Percentiles rank a stretch among this genome's conserved stretches.
phyloP scores from a whole-genome alignment of 92 coral and sea anemone genomes.

The Palythoa heliodiscus region DNA sequence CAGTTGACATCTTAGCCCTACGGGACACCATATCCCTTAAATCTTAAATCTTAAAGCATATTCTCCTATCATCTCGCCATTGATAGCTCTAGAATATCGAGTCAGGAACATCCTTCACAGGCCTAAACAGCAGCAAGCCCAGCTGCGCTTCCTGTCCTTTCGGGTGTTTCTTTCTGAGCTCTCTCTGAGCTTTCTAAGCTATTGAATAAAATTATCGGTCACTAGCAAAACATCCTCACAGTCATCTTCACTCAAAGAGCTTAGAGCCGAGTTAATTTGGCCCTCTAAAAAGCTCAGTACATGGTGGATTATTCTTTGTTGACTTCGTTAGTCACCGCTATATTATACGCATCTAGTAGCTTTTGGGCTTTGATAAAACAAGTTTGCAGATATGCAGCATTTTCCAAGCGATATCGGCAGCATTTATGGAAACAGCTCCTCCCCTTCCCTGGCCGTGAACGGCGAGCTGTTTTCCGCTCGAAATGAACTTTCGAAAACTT shows the following conservation, averaged over 20 bases:
- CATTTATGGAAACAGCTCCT: too few species aligned
- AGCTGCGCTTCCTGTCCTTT: conserved; percentile 51
- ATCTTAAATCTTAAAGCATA: conserved; percentile 45
- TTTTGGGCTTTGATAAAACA: too few species aligned
- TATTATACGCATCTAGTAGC: too few species aligned
- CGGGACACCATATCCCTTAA: neutral
- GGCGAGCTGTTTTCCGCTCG: too few species aligned
- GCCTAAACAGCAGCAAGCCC: conserved; percentile 40
- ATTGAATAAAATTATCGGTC: conserved; percentile 27
- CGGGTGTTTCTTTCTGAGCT: conserved; percentile 52
- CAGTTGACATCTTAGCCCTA: neutral
- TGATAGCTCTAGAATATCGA: neutral
- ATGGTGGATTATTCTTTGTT: too few species aligned
- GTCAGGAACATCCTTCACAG: conserved; percentile 13
- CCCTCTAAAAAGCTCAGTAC: neutral
- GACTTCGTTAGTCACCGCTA: too few species aligned
- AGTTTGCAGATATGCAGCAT: too few species aligned
- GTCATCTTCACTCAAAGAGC: neutral
- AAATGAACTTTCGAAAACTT: too few species aligned
- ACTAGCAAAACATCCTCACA: neutral
- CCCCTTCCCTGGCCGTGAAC: too few species aligned
- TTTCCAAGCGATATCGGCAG: too few species aligned
- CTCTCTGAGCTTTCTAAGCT: neutral
- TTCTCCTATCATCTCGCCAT: conserved; percentile 31
- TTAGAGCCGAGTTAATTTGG: neutral